These are phyloP conservation scores for Prietella phreatophila DNA, from an alignment of 2,113 vertebrate species.

Conservation along the genomic window DNA sequence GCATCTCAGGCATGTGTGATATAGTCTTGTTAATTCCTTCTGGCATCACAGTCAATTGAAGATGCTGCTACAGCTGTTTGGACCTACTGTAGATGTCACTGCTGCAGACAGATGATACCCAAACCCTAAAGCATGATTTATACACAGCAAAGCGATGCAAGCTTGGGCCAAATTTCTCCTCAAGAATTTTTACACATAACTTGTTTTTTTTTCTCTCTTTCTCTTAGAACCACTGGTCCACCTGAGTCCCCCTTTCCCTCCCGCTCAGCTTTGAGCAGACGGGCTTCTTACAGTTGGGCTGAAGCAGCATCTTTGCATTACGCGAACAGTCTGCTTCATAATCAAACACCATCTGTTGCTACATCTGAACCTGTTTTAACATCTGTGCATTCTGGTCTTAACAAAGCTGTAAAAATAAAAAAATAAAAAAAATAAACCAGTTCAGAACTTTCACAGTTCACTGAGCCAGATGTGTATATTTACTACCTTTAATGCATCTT, in stretches of 20 bases:
- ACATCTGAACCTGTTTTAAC: slow-evolving; percentile 99
- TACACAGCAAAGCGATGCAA: background rate
- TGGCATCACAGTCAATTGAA: slow-evolving; percentile 39
- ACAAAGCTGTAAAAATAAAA: slow-evolving; percentile 99
- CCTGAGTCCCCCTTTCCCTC: slow-evolving; percentile 69
- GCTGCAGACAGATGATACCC: slow-evolving; percentile 13
- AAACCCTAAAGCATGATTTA: background rate
- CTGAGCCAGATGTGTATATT: slow-evolving; percentile 83
- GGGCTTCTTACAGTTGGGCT: slow-evolving; percentile 86
- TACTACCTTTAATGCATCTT: slow-evolving; percentile 80
- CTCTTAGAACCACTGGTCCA: slow-evolving; percentile 73
- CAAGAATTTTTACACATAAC: slow-evolving; percentile 20
- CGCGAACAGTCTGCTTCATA: slow-evolving; percentile 98
- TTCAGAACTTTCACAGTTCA: slow-evolving; percentile 93
- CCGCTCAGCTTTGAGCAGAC: slow-evolving; percentile 62
- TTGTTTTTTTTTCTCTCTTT: slow-evolving; percentile 56
- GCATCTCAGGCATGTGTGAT: slow-evolving; percentile 24
- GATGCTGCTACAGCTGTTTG: slow-evolving; percentile 48
- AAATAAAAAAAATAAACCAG: slow-evolving; percentile 83
- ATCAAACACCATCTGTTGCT: slow-evolving; percentile 99
- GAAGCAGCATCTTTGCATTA: slow-evolving; percentile 92
- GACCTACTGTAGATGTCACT: slow-evolving; percentile 20
- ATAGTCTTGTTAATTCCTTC: slow-evolving; percentile 43
- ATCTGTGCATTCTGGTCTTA: slow-evolving; percentile 99
- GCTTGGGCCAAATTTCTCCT: slow-evolving; percentile 14